phyloP scores from a whole-genome alignment of 2,113 vertebrate genomes.

The Copsychus sechellarum region DNA sequence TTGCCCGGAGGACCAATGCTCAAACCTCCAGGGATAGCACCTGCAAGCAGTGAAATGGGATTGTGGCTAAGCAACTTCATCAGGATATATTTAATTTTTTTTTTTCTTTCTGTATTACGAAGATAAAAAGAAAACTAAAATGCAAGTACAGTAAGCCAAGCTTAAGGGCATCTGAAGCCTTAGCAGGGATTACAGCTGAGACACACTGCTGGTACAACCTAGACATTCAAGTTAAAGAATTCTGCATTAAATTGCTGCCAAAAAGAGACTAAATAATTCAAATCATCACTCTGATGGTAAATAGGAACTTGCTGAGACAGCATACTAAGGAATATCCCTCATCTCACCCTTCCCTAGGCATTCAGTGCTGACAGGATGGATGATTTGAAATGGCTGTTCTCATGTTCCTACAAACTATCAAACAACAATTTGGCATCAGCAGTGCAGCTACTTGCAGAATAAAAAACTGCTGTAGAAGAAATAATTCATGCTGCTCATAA shows the following conservation, averaged over 20 bases:
- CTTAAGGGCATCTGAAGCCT: not conserved
- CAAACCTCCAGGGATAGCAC: conserved; percentile 92
- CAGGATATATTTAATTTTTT: not conserved
- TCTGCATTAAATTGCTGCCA: not conserved
- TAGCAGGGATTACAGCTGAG: not conserved
- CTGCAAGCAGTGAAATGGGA: conserved; percentile 48
- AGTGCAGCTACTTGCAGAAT: not conserved
- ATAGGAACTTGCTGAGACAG: not conserved
- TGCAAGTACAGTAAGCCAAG: not conserved
- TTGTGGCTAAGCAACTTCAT: not conserved
- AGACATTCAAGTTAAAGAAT: not conserved
- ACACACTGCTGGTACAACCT: not conserved
- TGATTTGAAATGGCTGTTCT: not conserved
- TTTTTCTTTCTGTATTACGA: not conserved
- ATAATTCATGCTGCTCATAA: not conserved
- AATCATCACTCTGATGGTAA: not conserved
- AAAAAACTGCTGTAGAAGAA: not conserved
- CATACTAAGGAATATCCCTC: not conserved
- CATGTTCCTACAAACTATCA: not conserved
- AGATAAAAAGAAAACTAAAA: not conserved
- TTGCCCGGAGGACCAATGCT: conserved; percentile 88
- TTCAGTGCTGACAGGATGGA: not conserved
- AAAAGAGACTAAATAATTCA: not conserved
- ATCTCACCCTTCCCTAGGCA: not conserved
- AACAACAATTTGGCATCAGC: not conserved